These are phyloP conservation scores for Heliornis fulica DNA, from an alignment of 2,113 vertebrate genomes.

Conservation along the genomic window DNA sequence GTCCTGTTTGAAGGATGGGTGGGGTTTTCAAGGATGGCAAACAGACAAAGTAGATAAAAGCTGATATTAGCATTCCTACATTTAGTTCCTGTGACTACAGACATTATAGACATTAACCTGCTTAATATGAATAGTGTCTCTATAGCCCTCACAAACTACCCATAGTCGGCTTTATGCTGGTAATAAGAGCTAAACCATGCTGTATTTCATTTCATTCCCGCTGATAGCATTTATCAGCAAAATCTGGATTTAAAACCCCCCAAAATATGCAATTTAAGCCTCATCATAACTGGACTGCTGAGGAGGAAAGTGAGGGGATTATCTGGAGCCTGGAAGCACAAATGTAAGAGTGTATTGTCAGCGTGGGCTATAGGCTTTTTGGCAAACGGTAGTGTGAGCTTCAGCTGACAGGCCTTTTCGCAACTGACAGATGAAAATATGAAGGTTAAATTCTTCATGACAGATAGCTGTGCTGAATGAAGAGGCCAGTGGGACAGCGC, in stretches of 20 bases:
- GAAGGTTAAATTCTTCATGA: constrained; percentile 98
- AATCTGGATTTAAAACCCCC: constrained; percentile 87
- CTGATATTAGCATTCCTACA: constrained; percentile 49
- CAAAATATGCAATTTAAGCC: constrained; percentile 98
- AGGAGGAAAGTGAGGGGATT: constrained; percentile 91
- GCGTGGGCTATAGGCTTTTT: constrained; percentile 85
- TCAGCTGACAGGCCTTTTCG: constrained; percentile 97
- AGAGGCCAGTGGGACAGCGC: constrained; percentile 70
- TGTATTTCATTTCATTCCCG: constrained; percentile 93
- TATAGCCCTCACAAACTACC: constrained; percentile 52
- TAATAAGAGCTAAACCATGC: constrained; percentile 83
- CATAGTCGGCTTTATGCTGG: constrained; percentile 58
- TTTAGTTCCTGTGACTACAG: constrained; percentile 65
- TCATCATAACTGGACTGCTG: constrained; percentile 86
- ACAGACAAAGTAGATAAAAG: constrained; percentile 39
- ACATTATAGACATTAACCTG: constrained; percentile 62
- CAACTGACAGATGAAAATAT: constrained; percentile 93
- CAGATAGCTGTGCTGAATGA: constrained; percentile 88
- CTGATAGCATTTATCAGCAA: constrained; percentile 99
- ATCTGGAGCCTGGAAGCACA: constrained; percentile 83
- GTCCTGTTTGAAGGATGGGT: neutral
- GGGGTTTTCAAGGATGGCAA: neutral
- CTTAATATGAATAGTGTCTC: constrained; percentile 64
- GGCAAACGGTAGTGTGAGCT: constrained; percentile 92
- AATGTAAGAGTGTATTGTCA: constrained; percentile 93